A percentile compares a stretch with the other conserved stretches of the same genome.
phyloP scores from a whole-genome alignment of 2,113 vertebrate genomes.

The Pithys albifrons region DNA sequence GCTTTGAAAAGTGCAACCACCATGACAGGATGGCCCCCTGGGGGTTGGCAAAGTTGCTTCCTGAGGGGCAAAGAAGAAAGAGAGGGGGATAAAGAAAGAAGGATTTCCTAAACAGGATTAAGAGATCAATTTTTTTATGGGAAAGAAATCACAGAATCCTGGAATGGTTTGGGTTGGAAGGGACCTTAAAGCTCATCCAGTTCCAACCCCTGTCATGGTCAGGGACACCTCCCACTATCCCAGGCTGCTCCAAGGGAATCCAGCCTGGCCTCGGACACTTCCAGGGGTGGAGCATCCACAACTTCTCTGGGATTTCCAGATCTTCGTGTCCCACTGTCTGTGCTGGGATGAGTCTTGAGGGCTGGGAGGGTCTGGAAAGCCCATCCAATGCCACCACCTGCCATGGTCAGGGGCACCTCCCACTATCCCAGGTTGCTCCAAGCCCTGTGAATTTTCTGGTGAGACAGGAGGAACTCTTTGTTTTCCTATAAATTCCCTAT shows the following conservation, averaged over 20 bases:
- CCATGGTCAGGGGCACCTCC: not conserved
- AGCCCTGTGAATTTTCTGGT: not conserved
- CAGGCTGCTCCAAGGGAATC: not conserved
- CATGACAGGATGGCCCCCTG: not conserved
- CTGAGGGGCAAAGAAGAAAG: not conserved
- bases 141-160: not conserved
- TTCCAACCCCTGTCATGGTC: not conserved
- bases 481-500: not conserved
- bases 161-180: not conserved
- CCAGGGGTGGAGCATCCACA: too few relatives aligned
- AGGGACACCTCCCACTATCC: not conserved
- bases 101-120: not conserved
- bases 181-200: not conserved
- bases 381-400: not conserved
- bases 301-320: too few relatives aligned
- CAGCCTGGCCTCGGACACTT: too few relatives aligned
- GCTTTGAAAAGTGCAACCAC: not conserved
- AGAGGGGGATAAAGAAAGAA: not conserved
- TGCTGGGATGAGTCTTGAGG: too few relatives aligned
- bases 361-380: not conserved
- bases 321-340: too few relatives aligned
- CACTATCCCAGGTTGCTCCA: not conserved
- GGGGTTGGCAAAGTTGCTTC: not conserved
- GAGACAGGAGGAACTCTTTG: not conserved
- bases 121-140: not conserved